phyloP scores from a whole-genome alignment of 2,113 vertebrate species.

The human region DNA sequence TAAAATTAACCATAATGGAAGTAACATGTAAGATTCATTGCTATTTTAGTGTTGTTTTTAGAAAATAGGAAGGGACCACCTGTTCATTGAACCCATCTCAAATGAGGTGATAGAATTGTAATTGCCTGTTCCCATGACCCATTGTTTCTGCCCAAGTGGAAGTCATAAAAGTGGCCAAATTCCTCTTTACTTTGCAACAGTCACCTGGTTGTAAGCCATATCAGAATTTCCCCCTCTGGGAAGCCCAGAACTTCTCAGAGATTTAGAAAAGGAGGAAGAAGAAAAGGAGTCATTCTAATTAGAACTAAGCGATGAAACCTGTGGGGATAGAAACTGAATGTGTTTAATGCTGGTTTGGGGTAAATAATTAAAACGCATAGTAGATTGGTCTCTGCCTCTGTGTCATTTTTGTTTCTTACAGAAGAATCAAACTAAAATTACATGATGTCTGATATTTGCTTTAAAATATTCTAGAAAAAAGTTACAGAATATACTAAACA shows the following conservation, averaged over 20 bases:
- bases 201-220: background rate
- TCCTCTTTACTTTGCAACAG: background rate
- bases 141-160: background rate
- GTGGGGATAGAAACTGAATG: background rate
- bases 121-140: background rate
- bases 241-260: background rate
- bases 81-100: background rate
- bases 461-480: conserved; percentile 4
- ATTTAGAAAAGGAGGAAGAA: background rate
- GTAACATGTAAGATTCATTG: background rate
- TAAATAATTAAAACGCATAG: background rate
- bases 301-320: background rate
- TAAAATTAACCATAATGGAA: background rate
- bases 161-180: background rate
- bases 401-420: background rate
- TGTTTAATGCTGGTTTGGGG: background rate
- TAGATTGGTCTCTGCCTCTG: background rate
- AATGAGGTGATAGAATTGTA: background rate
- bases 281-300: background rate
- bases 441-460: background rate
- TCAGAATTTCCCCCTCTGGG: background rate
- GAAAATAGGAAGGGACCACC: background rate
- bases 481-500: background rate
- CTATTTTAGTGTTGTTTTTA: background rate
- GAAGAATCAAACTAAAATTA: background rate